Base-by-base conservation (phyloP, 2,888 invertebrate genomes). In the Platypus cylindrus region DNA sequence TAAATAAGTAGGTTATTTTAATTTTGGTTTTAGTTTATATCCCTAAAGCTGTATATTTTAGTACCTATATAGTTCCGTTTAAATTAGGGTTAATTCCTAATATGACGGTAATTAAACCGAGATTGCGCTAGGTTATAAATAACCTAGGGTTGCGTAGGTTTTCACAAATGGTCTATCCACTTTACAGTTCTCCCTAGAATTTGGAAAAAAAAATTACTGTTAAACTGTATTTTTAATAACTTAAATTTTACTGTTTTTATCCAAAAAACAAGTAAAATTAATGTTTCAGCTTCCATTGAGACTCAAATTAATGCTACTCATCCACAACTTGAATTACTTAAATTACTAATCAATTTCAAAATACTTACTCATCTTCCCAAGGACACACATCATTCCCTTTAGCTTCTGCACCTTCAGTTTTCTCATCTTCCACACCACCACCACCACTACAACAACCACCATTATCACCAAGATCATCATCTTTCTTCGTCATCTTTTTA, bases 321-420 rank as follows among this genome's bases (percentile, higher is more conserved):
- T 29, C 12, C 4, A 22, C 5, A n/a, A 15, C 11, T 11, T 5
- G 5, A 5, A n/a, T 11, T 7, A 12, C n/a, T 12, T 20, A 15
- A 28, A 12, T n/a, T n/a, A n/a, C n/a, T n/a, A n/a, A n/a, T n/a
- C n/a, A n/a, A n/a, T n/a, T n/a, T n/a, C 15, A 36, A 36, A 17
- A 24, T 63, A 82, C 87, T 84, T 73, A 89, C 89, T 89, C 87
- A 68, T 89, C 86, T 73, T 89, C 89, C 89, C 90, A 90, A 38
- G 89, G 89, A 69, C 89, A 90, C 59, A 89, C 78, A 65, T 86
- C 83, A 65, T 80, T 84, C 64, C 74, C 73, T 64, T 77, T 73
- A 40, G 63, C 54, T 46, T 64, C 64, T 49, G 60, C 56, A 43
- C 63, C 60, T 32, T 43, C 40, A 15, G 34, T 44, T 9, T 38